Base-by-base conservation (phyloP, 2,888 invertebrate genomes). In the Thecophora atra region DNA sequence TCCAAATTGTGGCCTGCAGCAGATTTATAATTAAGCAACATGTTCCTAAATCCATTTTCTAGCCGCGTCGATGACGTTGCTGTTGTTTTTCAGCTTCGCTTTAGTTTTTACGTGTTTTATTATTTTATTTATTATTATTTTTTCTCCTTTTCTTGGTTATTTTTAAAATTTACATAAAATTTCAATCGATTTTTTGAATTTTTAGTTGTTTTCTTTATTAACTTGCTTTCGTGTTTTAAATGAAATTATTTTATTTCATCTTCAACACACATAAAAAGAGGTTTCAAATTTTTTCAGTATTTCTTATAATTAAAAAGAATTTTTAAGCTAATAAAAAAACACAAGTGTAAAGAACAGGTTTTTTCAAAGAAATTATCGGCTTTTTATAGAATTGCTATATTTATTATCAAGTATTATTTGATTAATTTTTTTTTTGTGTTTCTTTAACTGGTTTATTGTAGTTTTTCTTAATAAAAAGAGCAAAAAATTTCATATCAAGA, bases 41-140 rank as follows among this genome's bases (percentile, higher is more conserved):
- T n/a, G 11, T 28, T 69, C 58, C 44, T 69, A 69, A 58, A 42
- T 42, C 68, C 68, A 69, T 69, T 69, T 58, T n/a, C n/a, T 60
- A n/a, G 52, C n/a, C 17, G 37, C n/a, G 17, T n/a, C n/a, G 26
- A 19, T 37, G 24, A 51, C 51, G 4, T 44, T 63, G 63, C 6
- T 21, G 26, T 42, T 21, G 42, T 37, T 56, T 24, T 58, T 58
- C 26, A 6, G 15, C 15, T 24, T 58, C 24, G 24, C 5, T 21
- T 52, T 21, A 5, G 15, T 58, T 26, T 26, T 58, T 56, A 26
- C 24, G 24, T 24, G 21, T 1, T 56, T 56, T 58, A 2, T 11
- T 54, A 19, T 19, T 54, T 54, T 54, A 54, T 54, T 54, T 54
- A 19, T 26, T 26, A 24, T 58, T 58, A 7, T 17, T 11, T 7